A percentile compares a stretch with the other conserved stretches of the same genome.
phyloP scores from a whole-genome alignment of 2,888 invertebrate genomes.

The Drosophila ezoana region DNA sequence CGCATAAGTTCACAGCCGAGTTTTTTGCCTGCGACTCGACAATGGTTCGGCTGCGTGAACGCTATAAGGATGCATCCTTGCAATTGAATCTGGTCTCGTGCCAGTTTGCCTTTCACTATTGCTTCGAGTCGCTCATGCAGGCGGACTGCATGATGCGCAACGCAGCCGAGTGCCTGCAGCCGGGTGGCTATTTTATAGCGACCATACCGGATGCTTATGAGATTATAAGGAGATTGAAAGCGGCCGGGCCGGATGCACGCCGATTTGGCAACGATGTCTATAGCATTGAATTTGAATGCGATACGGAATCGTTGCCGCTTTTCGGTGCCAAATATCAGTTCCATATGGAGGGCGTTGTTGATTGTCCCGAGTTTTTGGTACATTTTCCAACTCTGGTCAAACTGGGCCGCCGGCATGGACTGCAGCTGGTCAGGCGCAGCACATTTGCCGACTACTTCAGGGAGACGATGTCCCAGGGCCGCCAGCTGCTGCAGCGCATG shows the following conservation, averaged over 20 bases:
- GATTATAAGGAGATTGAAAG: slow-evolving; percentile 91
- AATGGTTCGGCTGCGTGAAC: slow-evolving; percentile 91
- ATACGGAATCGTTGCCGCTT: slow-evolving; percentile 89
- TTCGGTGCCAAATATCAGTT: slow-evolving; percentile 99
- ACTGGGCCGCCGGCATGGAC: slow-evolving; percentile 89
- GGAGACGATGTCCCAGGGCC: slow-evolving; percentile 77
- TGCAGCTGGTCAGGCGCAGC: slow-evolving; percentile 89
- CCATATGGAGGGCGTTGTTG: slow-evolving; percentile 96
- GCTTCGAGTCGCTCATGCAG: slow-evolving; percentile 94
- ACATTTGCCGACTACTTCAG: slow-evolving; percentile 92
- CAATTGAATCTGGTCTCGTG: slow-evolving; percentile 96
- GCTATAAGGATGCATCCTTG: slow-evolving; percentile 91
- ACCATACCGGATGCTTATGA: slow-evolving; percentile 98
- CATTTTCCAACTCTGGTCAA: slow-evolving; percentile 94
- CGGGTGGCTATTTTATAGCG: slow-evolving; percentile 98
- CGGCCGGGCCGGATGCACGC: slow-evolving; percentile 84
- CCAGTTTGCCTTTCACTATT: slow-evolving; percentile 99
- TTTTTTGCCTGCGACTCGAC: slow-evolving; percentile 97
- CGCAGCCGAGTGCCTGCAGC: slow-evolving; percentile 93
- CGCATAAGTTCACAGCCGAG: slow-evolving; percentile 91
- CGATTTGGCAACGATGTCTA: slow-evolving; percentile 93
- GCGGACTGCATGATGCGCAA: slow-evolving; percentile 97
- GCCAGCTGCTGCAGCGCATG: slow-evolving; percentile 90
- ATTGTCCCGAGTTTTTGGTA: slow-evolving; percentile 99
- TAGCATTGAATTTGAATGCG: slow-evolving; percentile 90